These are phyloP conservation scores for Sabatieria punctata DNA, from an alignment of 2,888 invertebrate species.

Conservation along the genomic window DNA sequence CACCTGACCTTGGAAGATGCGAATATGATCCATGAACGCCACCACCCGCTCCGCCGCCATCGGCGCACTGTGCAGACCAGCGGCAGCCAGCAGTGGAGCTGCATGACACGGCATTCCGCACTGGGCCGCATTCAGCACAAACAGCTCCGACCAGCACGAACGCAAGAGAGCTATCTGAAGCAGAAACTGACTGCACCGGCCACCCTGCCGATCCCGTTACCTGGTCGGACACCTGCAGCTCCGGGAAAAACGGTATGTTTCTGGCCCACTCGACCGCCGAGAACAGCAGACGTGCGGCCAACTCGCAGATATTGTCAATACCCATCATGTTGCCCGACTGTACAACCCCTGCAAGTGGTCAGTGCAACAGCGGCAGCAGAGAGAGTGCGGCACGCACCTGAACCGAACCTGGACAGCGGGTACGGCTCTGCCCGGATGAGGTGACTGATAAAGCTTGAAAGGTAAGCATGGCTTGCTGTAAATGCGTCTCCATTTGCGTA, in stretches of 20 bases:
- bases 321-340: conserved; percentile 76
- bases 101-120: conserved; percentile 95
- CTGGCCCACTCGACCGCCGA: conserved; percentile 95
- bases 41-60: conserved; percentile 88
- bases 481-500: conserved; percentile 66
- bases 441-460: conserved; percentile 87
- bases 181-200: conserved; percentile 58
- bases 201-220: conserved; percentile 1
- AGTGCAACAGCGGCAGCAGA: too few species aligned
- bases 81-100: conserved; percentile 80
- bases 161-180: conserved; percentile 72
- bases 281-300: conserved; percentile 82
- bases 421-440: conserved; percentile 87
- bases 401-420: conserved; percentile 51
- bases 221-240: conserved; percentile 51
- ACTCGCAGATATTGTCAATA: conserved; percentile 91
- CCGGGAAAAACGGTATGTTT: conserved; percentile 93
- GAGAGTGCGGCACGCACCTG: too few species aligned
- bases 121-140: conserved; percentile 92
- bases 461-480: conserved; percentile 40
- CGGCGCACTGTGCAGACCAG: conserved; percentile 78
- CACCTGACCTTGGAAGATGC: conserved; percentile 65
- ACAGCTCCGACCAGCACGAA: conserved; percentile 89
- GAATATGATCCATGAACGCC: conserved; percentile 95
- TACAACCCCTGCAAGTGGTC: conserved; percentile 6